Conservation (phyloP, 2,113 vertebrate species). For the Datnioides undecimradiatus region DNA sequence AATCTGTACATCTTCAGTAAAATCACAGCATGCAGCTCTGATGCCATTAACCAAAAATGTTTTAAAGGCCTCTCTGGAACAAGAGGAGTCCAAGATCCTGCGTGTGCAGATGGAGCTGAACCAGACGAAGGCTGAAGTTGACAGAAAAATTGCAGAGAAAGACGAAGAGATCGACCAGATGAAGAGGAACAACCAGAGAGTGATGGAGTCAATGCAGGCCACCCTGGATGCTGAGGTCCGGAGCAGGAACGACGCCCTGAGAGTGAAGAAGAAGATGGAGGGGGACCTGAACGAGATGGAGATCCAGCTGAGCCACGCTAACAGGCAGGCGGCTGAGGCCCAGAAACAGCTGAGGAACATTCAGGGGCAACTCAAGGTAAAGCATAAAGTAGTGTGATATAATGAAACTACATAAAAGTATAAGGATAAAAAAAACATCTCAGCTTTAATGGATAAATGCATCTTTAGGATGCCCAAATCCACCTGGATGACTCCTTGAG, state of each 20-base stretch:
- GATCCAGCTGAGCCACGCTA: slow-evolving; percentile 86
- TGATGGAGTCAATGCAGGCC: slow-evolving; percentile 85
- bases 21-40: not conserved
- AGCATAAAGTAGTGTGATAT: no score
- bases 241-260: slow-evolving; percentile 71
- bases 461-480: slow-evolving; percentile 58
- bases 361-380: slow-evolving; percentile 69
- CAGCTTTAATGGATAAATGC: not conserved
- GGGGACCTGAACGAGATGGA: slow-evolving; percentile 75
- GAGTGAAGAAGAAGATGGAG: slow-evolving; percentile 87
- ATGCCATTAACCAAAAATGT: not conserved
- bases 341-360: slow-evolving; percentile 81
- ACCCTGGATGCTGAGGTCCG: slow-evolving; percentile 70
- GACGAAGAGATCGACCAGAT: slow-evolving; percentile 80
- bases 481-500: slow-evolving; percentile 84
- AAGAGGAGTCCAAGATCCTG: slow-evolving; percentile 68
- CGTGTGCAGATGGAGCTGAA: slow-evolving; percentile 73
- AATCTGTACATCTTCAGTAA: not conserved
- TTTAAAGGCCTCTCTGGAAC: slow-evolving; percentile 68
- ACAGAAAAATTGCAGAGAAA: slow-evolving; percentile 71
- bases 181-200: slow-evolving; percentile 72
- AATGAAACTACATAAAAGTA: no score
- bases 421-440: not conserved
- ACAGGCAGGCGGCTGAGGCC: slow-evolving; percentile 84
- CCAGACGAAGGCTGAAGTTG: slow-evolving; percentile 70